Base-by-base conservation (phyloP, 2,797 vertebrate species). In the Melanotaenia parkinsoni region DNA sequence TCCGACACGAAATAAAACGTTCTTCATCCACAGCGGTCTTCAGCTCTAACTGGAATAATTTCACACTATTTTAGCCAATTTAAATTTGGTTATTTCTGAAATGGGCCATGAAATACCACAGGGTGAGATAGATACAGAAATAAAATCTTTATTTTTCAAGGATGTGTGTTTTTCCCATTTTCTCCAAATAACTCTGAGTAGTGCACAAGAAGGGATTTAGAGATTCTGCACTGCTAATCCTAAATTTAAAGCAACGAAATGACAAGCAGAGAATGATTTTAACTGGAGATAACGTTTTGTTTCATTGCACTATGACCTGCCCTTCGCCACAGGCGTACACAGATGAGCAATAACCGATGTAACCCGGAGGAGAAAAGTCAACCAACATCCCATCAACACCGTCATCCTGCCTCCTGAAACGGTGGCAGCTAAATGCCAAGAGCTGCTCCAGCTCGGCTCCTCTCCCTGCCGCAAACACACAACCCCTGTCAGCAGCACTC, bases 241-340 rank as follows among this genome's bases (percentile, higher is more conserved):
- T 91, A 37, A 45, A 57, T 11, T 57, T 26, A 33, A 67, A 43
- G 24, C 93, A 94, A 95, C 94, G 95, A 94, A 95, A 96, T 93
- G 94, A 95, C 93, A 94, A 20, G 85, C 80, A 91, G 83, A 95
- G 93, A 80, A 87, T 89, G 70, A 92, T 95, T 24, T 95, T 90
- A 54, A 95, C 94, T 43, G 10, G 26, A 92, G 83, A 91, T 90
- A 94, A 95, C 87, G 89, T 89, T 28, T 56, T 7, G 6, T 56
- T 56, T 56, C 26, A 30, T 16, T 30, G 54, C 13, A 7, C 13
- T 9, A 28, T 26, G 12, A 24, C 51, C 24, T 5, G 95, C 58
- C 74, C 54, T 65, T 50, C 33, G 53, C 47, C 45, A n/a, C 68
- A 56, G 59, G 68, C 40, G 30, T 68, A 58, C 43, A 43, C 10